Base-by-base conservation (phyloP, 2,113 vertebrate species). In the Pluvianellus socialis region DNA sequence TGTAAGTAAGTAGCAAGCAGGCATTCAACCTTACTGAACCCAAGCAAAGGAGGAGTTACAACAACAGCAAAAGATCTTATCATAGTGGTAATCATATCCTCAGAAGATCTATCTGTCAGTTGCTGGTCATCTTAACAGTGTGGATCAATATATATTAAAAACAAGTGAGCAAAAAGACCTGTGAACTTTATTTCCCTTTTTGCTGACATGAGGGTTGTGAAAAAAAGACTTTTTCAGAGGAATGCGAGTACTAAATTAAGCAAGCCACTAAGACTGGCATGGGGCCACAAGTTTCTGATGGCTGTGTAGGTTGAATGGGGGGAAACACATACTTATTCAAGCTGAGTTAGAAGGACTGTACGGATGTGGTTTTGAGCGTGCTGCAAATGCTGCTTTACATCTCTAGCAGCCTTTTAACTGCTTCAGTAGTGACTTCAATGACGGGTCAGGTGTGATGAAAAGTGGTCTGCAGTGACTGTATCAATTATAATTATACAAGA, bases 61-160 rank as follows among this genome's bases (percentile, higher is more conserved):
- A n/a, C 33, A 72, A 6, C 38, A 72, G 23, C 47, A 6, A 63
- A 76, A 4, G 7, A 65, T 26, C 6, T 4, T 71, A 68, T 63
- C 80, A 42, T 22, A 26, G 81, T 40, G 33, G 22, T 77, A 42
- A 74, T 89, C 19, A 35, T 82, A 94, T 56, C 59, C 84, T 95
- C 71, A 61, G 75, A 94, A 94, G 72, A 82, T 68, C 50, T 68
- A 61, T 86, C 71, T 79, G 86, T 86, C 92, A 94, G 26, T 17
- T 88, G 7, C 67, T 85, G 47, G 47, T 74, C 92, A 85, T 72
- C 63, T 70, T 71, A 73, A 88, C 44, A 62, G 35, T 18, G 27
- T 45, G 26, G 49, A 94, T 96, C 75, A 77, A 92, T 93, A 94
- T 16, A 28, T 62, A 92, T 80, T 76, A 90, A 94, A 92, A 96